Evolutionary conservation across 2,113 vertebrate species (phyloP), one percentile per base, ranked within the genome.

Genomic region (Xyliphius kryptos): DNA sequence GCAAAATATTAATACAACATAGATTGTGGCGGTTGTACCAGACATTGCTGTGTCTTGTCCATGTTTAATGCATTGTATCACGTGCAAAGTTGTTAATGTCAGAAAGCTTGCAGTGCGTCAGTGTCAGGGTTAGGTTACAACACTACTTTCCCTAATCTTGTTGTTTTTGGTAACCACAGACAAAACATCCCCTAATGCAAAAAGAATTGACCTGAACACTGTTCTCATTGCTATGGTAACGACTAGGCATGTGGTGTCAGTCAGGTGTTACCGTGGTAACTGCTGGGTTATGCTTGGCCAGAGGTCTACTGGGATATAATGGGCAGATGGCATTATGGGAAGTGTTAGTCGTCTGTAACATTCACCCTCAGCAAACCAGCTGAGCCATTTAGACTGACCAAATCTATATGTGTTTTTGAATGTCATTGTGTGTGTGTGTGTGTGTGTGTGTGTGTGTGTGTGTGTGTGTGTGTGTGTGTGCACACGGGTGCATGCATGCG

Each of bases 321-420:
- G 63, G 63, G 66, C 71, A 73, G 71, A 73, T 73, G 66, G 71
- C 71, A 69, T 73, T 73, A 61, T 73, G 71, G 66, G 66, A 65
- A 61, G 40, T 26, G 61, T 69, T 66, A 69, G 66, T 69, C 66
- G 69, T 69, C 67, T 59, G 51, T 73, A 56, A 69, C 66, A 69
- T 43, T 44, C 59, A 26, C 55, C 70, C 62, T 61, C 52, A 47
- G 66, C 69, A 56, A 69, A 41, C 56, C 65, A 71, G 68, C 68
- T 67, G 68, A 69, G 68, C 49, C 64, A 55, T 22, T 41, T 37
- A 46, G 46, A 61, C 56, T 64, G 61, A 61, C 68, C 68, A 56
- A 8, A 36, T n/a, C n/a, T n/a, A n/a, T n/a, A n/a, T n/a, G n/a
- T n/a, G n/a, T n/a, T n/a, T n/a, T n/a, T n/a, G 15, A 21, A 46